Base-by-base conservation (phyloP, 1,140 invertebrate species). In the Bicyclus anynana region DNA sequence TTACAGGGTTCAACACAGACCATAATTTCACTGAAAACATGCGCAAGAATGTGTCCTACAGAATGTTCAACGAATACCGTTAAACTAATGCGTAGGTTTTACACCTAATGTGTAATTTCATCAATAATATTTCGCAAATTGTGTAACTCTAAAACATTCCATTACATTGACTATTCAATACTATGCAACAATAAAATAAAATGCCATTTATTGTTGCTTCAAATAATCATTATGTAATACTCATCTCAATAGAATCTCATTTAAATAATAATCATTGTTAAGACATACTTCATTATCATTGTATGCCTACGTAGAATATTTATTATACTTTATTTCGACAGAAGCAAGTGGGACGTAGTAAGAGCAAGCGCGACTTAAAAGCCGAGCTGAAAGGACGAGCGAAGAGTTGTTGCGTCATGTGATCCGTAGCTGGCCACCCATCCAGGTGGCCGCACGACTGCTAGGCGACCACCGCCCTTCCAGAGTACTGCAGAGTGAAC, bases 401-500 rank as follows among this genome's bases (percentile, higher is more conserved):
- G 56, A 90, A 89, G 67, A 90, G 90, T 59, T 91, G 90, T 68
- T 87, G 89, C 69, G 84, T 91, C 74, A 91, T 91, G 90, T 91
- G 90, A 91, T 89, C 87, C 77, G 80, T 79, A 56, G 88, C 88
- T 80, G 87, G 88, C 89, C 88, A 87, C 79, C 81, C 85, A 12
- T 86, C 85, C 53, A 77, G 87, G 83, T 89, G 86, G 74, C 84
- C 84, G 20, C 44, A 47, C 44, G 44, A 47, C 17, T 44, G 42
- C 18, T 44, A 44, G 42, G 42, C 18, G 42, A 44, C 42, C 42
- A 44, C 42, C 42, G 42, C 42, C 42, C 42, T 44, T 44, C 42
- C 42, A n/a, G 42, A 44, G 42, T 14, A 20, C 42, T 44, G 21
- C 37, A 57, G 12, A 29, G 13, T 20, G 17, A 23, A 58, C 26